Evolutionary conservation across 2,888 invertebrate species (phyloP).

Genomic region (Psylliodes chrysocephalus): DNA sequence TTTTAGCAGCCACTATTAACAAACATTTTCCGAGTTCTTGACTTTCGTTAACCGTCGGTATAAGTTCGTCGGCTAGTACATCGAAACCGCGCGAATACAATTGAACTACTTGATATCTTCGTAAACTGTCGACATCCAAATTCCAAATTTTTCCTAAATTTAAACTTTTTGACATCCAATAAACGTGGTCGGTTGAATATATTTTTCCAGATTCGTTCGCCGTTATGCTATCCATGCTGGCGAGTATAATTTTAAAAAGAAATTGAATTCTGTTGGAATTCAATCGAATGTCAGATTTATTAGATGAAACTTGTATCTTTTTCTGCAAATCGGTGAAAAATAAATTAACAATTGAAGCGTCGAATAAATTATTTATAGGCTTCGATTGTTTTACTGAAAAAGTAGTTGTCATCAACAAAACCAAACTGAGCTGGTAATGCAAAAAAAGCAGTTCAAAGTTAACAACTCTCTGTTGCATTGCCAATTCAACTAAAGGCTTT

Average conservation of each 20-base stretch:
- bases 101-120: constrained; percentile 70
- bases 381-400: constrained; percentile 80
- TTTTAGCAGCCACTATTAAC: constrained; percentile 82
- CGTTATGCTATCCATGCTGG: constrained; percentile 79
- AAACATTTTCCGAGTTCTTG: constrained; percentile 77
- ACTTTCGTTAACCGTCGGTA: constrained; percentile 75
- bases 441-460: constrained; percentile 81
- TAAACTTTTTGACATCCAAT: constrained; percentile 80
- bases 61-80: constrained; percentile 70
- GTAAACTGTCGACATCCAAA: constrained; percentile 77
- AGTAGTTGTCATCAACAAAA: constrained; percentile 81
- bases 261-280: constrained; percentile 77
- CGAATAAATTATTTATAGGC: constrained; percentile 80
- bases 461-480: constrained; percentile 76
- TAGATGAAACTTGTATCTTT: constrained; percentile 58
- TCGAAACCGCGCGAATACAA: constrained; percentile 74
- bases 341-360: constrained; percentile 73
- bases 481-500: constrained; percentile 78
- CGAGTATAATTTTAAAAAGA: constrained; percentile 77
- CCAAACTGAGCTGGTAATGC: constrained; percentile 82
- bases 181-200: constrained; percentile 65
- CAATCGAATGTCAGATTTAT: constrained; percentile 75
- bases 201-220: constrained; percentile 67
- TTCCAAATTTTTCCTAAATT: constrained; percentile 69
- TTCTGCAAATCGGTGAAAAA: constrained; percentile 66